A percentile compares a stretch with the other conserved stretches of the same genome.
Conservation (phyloP, 2,113 vertebrate genomes). For the Corythornis madagascariensis region DNA sequence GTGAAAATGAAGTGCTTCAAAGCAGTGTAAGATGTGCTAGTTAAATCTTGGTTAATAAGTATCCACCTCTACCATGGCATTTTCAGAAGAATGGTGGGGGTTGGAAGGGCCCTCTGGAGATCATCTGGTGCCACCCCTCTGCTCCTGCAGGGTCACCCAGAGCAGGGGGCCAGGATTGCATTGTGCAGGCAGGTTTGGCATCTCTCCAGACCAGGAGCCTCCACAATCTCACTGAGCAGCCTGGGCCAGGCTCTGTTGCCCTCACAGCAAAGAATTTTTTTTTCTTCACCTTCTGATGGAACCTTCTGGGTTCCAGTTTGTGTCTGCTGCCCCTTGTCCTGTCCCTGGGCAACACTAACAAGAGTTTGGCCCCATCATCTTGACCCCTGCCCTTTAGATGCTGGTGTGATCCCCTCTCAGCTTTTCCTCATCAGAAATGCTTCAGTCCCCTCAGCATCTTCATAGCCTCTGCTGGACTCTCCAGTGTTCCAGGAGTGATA, state of each 20-base stretch:
- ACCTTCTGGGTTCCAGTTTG: neutral
- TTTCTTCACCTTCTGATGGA: neutral
- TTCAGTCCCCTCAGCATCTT: neutral
- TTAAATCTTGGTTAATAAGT: neutral
- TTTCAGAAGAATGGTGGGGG: neutral
- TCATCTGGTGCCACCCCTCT: neutral
- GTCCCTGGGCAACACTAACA: neutral
- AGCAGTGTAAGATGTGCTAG: neutral
- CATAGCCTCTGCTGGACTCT: neutral
- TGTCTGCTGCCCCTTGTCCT: neutral
- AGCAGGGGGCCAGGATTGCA: neutral
- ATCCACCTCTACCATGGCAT: neutral
- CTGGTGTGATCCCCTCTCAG: neutral
- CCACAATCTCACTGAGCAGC: neutral
- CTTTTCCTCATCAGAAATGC: neutral
- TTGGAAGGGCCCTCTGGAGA: neutral
- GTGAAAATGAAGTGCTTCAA: constrained; percentile 3
- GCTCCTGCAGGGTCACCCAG: neutral
- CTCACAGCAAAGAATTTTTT: neutral
- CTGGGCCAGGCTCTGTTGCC: neutral
- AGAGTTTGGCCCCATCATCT: neutral
- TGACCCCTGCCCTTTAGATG: neutral
- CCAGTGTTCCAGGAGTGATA: neutral
- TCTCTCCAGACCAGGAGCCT: neutral
- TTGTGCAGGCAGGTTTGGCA: neutral